Evolutionary conservation across 2,888 invertebrate genomes (phyloP), one percentile per base, ranked within the genome.

Genomic region (Ferdinandea cuprea): DNA sequence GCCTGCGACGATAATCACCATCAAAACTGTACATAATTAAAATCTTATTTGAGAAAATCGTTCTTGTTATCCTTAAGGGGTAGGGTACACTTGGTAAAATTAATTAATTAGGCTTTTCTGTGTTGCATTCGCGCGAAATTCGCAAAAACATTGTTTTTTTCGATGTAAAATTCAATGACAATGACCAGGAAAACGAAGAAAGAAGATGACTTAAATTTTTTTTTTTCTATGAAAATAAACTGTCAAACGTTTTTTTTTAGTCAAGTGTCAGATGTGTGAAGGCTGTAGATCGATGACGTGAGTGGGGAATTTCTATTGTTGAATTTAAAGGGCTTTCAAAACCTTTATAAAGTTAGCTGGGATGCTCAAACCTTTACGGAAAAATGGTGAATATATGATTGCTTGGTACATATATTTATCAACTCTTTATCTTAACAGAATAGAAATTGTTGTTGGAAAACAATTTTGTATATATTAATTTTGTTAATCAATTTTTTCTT

Each of bases 1-100:
- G 98, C 90, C 94, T 95, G 58, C 95, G 93, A 88, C 96, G 94
- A 89, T 95, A 96, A 89, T 98, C 96, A 69, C 98, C 98, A 90
- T 98, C 98, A 90, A 98, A 98, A 88, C 95, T 93, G 91, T 93
- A 94, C 94, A 94, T 94, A 35, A 37, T 63, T 42, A 9, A 44
- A 30, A n/a, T 30, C 52, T 69, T 72, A 48, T 61, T 52, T 17
- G 35, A 35, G 42, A 48, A 71, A 65, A 19, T 65, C 9, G 4
- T 25, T 25, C 25, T 9, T 50, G n/a, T 46, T 42, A 19, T 13
- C 40, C n/a, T n/a, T 13, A 68, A 56, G 54, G 63, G 37, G 21
- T 4, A 30, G 13, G 32, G 0, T 54, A 52, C 46, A 50, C 44
- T 66, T 17, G 3, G 56, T 72, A 19, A 61, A 63, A 17, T 65